phyloP scores from a whole-genome alignment of 2,113 vertebrate genomes.

The Tragelaphus buxtoni region DNA sequence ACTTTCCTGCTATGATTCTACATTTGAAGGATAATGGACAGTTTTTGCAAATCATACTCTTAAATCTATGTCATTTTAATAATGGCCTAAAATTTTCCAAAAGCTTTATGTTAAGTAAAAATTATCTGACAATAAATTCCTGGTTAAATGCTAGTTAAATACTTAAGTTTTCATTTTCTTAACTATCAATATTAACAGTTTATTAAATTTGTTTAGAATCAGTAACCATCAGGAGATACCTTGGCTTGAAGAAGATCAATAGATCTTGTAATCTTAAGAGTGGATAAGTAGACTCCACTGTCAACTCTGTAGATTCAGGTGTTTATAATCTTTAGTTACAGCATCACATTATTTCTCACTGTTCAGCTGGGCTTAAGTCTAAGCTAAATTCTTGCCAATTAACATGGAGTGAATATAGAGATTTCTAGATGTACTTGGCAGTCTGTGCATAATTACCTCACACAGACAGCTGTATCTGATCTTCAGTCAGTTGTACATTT shows the following conservation, averaged over 20 bases:
- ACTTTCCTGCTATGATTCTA: background rate
- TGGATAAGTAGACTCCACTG: conserved; percentile 45
- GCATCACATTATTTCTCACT: conserved; percentile 57
- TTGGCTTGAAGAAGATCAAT: conserved; percentile 16
- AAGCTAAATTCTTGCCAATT: conserved; percentile 60
- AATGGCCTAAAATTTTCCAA: background rate
- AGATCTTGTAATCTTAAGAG: conserved; percentile 42
- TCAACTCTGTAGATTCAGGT: conserved; percentile 47
- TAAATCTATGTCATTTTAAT: background rate
- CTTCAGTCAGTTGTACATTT: conserved; percentile 68
- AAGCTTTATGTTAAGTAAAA: conserved; percentile 7
- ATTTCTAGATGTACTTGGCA: conserved; percentile 67
- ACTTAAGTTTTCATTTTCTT: background rate
- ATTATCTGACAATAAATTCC: background rate
- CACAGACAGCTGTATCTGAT: conserved; percentile 75
- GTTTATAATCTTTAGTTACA: conserved; percentile 53
- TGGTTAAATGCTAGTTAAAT: background rate
- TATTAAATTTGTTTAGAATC: conserved; percentile 5
- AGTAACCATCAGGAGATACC: background rate
- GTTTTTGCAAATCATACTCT: conserved; percentile 8
- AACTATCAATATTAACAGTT: background rate
- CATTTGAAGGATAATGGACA: background rate
- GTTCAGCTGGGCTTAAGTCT: conserved; percentile 47
- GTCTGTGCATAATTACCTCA: conserved; percentile 61
- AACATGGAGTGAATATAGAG: conserved; percentile 58